phyloP scores from a whole-genome alignment of 2,797 vertebrate species.

The Lophotriccus pileatus region DNA sequence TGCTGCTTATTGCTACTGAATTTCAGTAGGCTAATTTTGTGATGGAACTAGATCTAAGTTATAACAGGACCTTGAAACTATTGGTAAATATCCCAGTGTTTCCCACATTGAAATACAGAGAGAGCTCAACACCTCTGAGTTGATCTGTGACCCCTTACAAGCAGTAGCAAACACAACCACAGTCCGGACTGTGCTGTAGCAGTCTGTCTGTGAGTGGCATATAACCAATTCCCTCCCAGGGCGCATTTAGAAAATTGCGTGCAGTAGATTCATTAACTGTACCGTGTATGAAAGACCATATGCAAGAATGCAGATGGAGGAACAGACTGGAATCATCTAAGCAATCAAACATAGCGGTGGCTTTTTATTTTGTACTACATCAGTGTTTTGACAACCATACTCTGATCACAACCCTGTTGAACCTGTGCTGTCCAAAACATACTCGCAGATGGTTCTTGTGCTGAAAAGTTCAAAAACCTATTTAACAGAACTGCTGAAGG shows the following conservation, averaged over 20 bases:
- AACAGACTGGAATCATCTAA: constrained; percentile 8
- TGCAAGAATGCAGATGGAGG: constrained; percentile 34
- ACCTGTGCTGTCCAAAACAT: not conserved
- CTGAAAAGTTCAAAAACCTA: not conserved
- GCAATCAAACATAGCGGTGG: not conserved
- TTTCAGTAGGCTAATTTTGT: not conserved
- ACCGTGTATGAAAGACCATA: not conserved
- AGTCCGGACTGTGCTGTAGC: not conserved
- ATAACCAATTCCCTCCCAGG: not conserved
- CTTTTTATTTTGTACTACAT: not conserved
- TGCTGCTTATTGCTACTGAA: not conserved
- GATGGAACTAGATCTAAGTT: not conserved
- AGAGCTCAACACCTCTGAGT: not conserved
- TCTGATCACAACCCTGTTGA: not conserved
- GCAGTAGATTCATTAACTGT: not conserved
- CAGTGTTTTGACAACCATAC: not conserved
- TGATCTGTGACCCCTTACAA: not conserved
- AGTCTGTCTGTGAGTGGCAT: not conserved
- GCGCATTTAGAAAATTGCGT: rapidly evolving
- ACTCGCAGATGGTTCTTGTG: not conserved
- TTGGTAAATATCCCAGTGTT: not conserved
- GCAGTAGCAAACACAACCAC: not conserved
- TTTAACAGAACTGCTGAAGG: not conserved
- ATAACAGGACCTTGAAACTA: not conserved
- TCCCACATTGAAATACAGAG: rapidly evolving